A percentile compares a stretch with the other conserved stretches of the same genome.
Conservation (phyloP, 2,888 invertebrate genomes). For the Hemicrepidius hirtus region DNA sequence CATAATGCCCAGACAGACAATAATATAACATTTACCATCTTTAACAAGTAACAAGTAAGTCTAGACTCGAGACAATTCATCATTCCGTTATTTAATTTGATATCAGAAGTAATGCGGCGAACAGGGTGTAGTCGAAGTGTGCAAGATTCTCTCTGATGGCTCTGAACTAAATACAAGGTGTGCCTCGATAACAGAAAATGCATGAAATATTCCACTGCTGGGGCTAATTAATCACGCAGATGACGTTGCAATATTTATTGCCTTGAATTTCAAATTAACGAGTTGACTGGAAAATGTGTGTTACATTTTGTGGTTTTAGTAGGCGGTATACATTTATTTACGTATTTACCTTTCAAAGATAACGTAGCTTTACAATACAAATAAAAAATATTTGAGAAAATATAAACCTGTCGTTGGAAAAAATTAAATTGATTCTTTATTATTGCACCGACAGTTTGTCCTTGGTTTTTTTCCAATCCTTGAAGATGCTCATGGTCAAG, state of each 20-base stretch:
- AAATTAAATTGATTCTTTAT: too few species aligned
- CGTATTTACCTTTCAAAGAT: neutral
- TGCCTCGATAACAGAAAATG: conserved; percentile 32
- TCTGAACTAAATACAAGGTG: conserved; percentile 20
- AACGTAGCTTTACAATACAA: too few species aligned
- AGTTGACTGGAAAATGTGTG: conserved; percentile 10
- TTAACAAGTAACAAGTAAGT: conserved; percentile 38
- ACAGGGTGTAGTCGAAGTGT: conserved; percentile 24
- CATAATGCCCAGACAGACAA: conserved; percentile 34
- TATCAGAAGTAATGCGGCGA: conserved; percentile 27
- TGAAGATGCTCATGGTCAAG: too few species aligned
- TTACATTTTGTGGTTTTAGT: neutral
- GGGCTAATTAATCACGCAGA: conserved; percentile 29
- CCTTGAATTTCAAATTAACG: conserved; percentile 24
- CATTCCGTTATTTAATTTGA: conserved; percentile 19
- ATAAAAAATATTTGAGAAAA: too few species aligned
- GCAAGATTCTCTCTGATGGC: conserved; percentile 9
- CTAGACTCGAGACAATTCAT: conserved; percentile 35
- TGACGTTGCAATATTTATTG: conserved; percentile 30
- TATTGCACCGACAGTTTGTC: too few species aligned
- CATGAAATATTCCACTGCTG: conserved; percentile 24
- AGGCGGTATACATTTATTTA: too few species aligned
- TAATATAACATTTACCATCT: conserved; percentile 30
- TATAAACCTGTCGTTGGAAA: too few species aligned
- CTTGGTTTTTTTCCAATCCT: too few species aligned